Conservation (phyloP, 2,113 vertebrate species). For the Brienomyrus longianalis region DNA sequence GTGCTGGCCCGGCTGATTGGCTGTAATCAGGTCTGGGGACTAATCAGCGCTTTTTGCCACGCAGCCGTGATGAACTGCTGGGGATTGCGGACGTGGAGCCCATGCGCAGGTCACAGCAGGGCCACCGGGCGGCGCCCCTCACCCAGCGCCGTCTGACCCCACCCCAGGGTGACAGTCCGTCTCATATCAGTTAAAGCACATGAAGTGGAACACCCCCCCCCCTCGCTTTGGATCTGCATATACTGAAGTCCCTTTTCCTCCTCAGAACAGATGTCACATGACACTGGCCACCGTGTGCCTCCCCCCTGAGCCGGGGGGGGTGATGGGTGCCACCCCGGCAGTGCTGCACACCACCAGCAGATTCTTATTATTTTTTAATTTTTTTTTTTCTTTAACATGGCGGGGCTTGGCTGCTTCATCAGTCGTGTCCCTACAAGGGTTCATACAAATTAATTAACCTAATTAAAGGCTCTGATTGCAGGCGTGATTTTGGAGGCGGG, state of each 20-base stretch:
- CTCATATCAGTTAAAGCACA: background rate
- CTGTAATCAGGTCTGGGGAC: conserved; percentile 65
- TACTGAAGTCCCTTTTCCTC: background rate
- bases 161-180: background rate
- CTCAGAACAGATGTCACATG: background rate
- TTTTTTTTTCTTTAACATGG: conserved; percentile 42
- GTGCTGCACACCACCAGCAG: too few relatives aligned
- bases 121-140: background rate
- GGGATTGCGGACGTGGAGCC: conserved; percentile 67
- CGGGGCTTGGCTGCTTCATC: conserved; percentile 92
- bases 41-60: conserved; percentile 70
- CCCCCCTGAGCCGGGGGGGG: background rate
- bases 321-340: too few relatives aligned
- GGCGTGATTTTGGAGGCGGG: conserved; percentile 87
- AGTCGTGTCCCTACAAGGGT: conserved; percentile 98
- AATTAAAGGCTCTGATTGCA: conserved; percentile 99
- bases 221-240: background rate
- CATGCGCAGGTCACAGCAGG: conserved; percentile 32
- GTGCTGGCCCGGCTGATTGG: conserved; percentile 58
- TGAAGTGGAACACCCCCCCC: background rate
- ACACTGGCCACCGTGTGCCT: background rate
- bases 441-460: conserved; percentile 99
- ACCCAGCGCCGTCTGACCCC: background rate
- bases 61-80: conserved; percentile 56
- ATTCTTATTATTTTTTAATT: too few relatives aligned